These are phyloP conservation scores for Salvelinus alpinus DNA, from an alignment of 2,113 vertebrate species.

Conservation along the genomic window DNA sequence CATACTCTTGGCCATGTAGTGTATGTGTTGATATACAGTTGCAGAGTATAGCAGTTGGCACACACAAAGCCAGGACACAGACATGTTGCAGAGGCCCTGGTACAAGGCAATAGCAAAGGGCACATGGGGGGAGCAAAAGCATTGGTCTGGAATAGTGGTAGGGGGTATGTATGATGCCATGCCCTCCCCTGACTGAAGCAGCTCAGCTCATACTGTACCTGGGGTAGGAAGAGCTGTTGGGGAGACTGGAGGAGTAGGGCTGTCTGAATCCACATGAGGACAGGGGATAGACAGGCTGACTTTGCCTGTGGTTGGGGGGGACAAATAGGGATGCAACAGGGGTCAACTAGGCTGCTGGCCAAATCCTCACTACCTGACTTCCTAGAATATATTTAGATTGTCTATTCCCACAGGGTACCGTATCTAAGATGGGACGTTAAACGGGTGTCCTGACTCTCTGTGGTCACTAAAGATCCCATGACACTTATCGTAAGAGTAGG, in stretches of 20 bases:
- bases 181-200: constrained; percentile 23
- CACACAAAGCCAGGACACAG: background rate
- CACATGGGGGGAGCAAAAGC: background rate
- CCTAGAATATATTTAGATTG: too few relatives aligned
- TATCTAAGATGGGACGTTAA: too few relatives aligned
- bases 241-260: constrained; percentile 86
- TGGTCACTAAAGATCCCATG: too few relatives aligned
- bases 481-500: too few relatives aligned
- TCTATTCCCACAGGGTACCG: too few relatives aligned
- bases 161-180: background rate
- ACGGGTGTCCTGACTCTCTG: too few relatives aligned
- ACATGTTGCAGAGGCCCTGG: background rate
- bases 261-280: constrained; percentile 98
- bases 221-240: constrained; percentile 92
- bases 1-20: too few relatives aligned
- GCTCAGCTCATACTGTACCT: constrained; percentile 82
- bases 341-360: constrained; percentile 9
- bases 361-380: too few relatives aligned
- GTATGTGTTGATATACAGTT: too few relatives aligned
- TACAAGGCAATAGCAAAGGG: background rate
- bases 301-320: constrained; percentile 88
- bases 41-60: background rate
- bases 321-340: constrained; percentile 68
- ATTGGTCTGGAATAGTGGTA: background rate
- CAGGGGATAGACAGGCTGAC: constrained; percentile 96